Base-by-base conservation (phyloP, 2,888 invertebrate genomes). In the Tetramorium bicarinatum region DNA sequence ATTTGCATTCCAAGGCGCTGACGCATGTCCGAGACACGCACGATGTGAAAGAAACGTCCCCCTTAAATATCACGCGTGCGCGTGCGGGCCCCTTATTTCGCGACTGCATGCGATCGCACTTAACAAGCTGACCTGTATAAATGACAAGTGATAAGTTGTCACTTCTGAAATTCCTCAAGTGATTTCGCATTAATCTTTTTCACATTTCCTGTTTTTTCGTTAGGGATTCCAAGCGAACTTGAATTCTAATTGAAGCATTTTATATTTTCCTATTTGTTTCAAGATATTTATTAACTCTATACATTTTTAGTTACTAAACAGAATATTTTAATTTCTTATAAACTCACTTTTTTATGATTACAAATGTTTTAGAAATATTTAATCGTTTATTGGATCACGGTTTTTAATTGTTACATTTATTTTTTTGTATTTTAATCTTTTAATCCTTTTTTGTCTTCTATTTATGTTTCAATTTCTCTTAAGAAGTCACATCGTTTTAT, bases 1-100 rank as follows among this genome's bases (percentile, higher is more conserved):
- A 86, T 89, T 87, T 87, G 76, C 89, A 86, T 89, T 86, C 79
- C 72, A 38, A 38, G 56, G 41, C 15, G 59, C n/a, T 80, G 87
- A 85, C 79, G 64, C 76, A 66, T 29, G 15, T 74, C 54, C 18
- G n/a, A 67, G 64, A 59, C 49, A 49, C 64, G 47, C 62, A 29
- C 59, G 54, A 66, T 64, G 34, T 59, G 71, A 84, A 80, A 61
- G 76, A 69, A 56, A 56, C 25, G 61, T 56, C 25, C 71, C 54
- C 8, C 41, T 44, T 82, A 77, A 82, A 76, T 72, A 56, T 81
- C 66, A 34, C 25, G 18, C 49, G 29, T 21, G 49, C 49, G 29
- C 34, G 49, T 52, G 44, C 54, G 25, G n/a, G 15, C 52, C 38
- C 81, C 71, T 82, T 77, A 80, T 56, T 67, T 49, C 25, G 9